Base-by-base conservation (phyloP, 2,797 vertebrate genomes). In the Erpetoichthys calabaricus region DNA sequence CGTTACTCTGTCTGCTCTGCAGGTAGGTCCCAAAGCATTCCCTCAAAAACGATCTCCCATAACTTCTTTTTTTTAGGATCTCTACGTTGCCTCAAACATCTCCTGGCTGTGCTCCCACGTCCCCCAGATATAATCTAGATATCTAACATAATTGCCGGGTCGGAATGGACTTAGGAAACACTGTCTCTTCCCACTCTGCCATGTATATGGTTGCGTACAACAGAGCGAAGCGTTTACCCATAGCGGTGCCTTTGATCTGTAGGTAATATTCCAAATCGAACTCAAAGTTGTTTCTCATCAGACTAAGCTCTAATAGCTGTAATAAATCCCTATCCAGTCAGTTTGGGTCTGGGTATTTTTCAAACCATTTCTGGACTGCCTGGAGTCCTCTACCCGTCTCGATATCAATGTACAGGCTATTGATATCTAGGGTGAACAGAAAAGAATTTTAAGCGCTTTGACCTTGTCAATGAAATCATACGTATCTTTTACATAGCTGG, bases 201-300 rank as follows among this genome's bases (percentile, higher is more conserved):
- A 59, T 59, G n/a, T 58, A 58, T 9, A 58, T 49, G 8, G 59
- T 56, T 3, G 55, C 55, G 45, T 6, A 56, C 4, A 45, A 3
- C n/a, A 44, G 45, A 4, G 55, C n/a, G 56, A 56, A 56, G 3
- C n/a, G 44, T 6, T 56, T 56, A 1, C 55, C 45, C 55, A 56
- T 56, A 2, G 58, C 51, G 3, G 42, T 44, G 3, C 58, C 58
- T 2, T 53, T 51, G 2, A 45, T 45, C 8, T 53, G 58, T 3
- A 59, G 10, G 5, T 6, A 53, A 42, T 10, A 42, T 9, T 59
- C 2, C 1, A 5, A 7, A 45, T 53, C 45, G n/a, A 59, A 59
- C 8, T 10, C 7, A 3, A 54, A 54, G 42, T 59, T 51, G 59
- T 59, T 59, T 8, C 44, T 45, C 8, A 51, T 9, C 6, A 59